phyloP scores from a whole-genome alignment of 2,797 vertebrate genomes.

The Cossypha caffra region DNA sequence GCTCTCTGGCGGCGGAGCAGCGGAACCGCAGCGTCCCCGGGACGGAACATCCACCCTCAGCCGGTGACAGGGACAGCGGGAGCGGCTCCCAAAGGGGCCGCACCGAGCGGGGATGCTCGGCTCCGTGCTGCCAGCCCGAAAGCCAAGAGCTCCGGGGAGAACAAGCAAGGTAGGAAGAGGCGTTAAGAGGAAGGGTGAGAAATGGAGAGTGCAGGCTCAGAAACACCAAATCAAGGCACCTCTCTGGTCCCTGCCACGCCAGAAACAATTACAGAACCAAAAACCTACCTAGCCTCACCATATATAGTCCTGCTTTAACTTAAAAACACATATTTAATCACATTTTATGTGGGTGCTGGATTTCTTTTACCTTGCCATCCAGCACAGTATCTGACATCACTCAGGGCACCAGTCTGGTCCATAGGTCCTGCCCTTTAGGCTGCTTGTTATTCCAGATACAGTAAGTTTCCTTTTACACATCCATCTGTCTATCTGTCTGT shows the following conservation, averaged over 20 bases:
- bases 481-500: no score
- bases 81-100: neutral
- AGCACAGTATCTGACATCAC: no score
- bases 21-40: neutral
- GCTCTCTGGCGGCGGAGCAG: conserved; percentile 53
- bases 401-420: neutral
- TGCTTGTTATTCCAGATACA: neutral
- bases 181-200: neutral
- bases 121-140: accelerated
- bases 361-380: neutral
- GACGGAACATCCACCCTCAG: accelerated
- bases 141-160: neutral
- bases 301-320: neutral
- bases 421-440: neutral
- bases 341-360: neutral
- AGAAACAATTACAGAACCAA: neutral
- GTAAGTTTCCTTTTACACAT: neutral
- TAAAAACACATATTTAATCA: neutral
- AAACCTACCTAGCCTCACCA: neutral
- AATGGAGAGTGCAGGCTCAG: neutral
- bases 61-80: accelerated
- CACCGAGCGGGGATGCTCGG: accelerated
- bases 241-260: accelerated
- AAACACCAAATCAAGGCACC: accelerated
- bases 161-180: neutral